Evolutionary conservation across 1,140 invertebrate genomes (phyloP), one percentile per base, ranked within the genome.

Genomic region (Vanessa atalanta): DNA sequence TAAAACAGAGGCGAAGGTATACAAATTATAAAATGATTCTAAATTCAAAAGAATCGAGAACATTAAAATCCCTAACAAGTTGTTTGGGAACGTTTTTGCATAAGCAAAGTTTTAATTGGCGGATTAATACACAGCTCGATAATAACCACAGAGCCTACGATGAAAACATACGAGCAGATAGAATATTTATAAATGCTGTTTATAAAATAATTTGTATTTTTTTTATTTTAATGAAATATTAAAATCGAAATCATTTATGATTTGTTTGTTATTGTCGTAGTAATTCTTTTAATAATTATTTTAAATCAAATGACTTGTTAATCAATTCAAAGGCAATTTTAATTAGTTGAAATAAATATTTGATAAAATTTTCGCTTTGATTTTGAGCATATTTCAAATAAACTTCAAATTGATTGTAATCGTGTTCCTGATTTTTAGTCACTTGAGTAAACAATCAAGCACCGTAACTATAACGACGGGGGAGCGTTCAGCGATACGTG

Each of bases 91-190:
- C 81, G 82, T 84, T 88, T 83, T 83, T 83, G 81, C 83, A 83
- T 77, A 82, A 82, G 75, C 78, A 84, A 88, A 88, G 81, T 88
- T 89, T 84, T 87, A 89, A 88, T 89, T 85, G 86, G 87, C 77
- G 81, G 83, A 85, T 89, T 88, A 89, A 85, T 87, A 86, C 74
- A 72, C 75, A 75, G 81, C 79, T 64, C 77, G 79, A 79, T 82
- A 82, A 80, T 84, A 85, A 79, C 77, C 73, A 68, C 72, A 77
- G 74, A 81, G 77, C 74, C 73, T 77, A 67, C 73, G 50, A 50
- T 65, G 69, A 57, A 76, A 80, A 80, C 75, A 78, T 63, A 83
- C 77, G 68, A 15, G 26, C 31, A n/a, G 14, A 47, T 61, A 60
- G n/a, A 57, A 57, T 55, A 47, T 50, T 61, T 43, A 11, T 61